Percentiles rank a stretch among this genome's conserved stretches.
phyloP scores from a whole-genome alignment of 2,113 vertebrate species.

The Lepisosteus osseus region DNA sequence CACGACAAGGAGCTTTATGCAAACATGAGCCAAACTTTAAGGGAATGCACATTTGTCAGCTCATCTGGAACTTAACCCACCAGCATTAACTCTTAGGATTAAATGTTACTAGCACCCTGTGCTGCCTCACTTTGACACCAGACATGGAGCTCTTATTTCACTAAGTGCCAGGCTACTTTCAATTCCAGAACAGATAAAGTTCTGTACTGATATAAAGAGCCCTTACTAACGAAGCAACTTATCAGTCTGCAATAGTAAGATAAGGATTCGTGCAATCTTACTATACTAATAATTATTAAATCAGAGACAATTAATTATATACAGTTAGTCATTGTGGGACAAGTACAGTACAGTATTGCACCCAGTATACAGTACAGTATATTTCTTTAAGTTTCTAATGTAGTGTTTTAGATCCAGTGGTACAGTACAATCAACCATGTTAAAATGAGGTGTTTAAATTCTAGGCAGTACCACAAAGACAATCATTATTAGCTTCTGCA shows the following conservation, averaged over 20 bases:
- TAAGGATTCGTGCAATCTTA: neutral
- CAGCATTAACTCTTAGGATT: neutral
- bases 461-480: too few relatives aligned
- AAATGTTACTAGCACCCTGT: neutral
- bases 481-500: too few relatives aligned
- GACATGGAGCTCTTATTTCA: conserved; percentile 23
- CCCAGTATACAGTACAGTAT: too few relatives aligned
- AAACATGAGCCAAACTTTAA: neutral
- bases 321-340: too few relatives aligned
- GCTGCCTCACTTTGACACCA: neutral
- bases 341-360: too few relatives aligned
- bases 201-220: conserved; percentile 21
- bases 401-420: too few relatives aligned
- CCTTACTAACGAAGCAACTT: conserved; percentile 8
- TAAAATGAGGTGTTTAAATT: too few relatives aligned
- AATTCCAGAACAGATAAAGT: neutral
- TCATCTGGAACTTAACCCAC: neutral
- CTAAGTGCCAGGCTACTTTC: conserved; percentile 23
- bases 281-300: neutral
- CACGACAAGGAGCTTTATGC: neutral
- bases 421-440: too few relatives aligned
- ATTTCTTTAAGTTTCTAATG: too few relatives aligned
- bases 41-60: neutral
- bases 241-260: conserved; percentile 18
- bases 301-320: too few relatives aligned